Conservation (phyloP, 2,797 vertebrate species). For the Dallia pectoralis region DNA sequence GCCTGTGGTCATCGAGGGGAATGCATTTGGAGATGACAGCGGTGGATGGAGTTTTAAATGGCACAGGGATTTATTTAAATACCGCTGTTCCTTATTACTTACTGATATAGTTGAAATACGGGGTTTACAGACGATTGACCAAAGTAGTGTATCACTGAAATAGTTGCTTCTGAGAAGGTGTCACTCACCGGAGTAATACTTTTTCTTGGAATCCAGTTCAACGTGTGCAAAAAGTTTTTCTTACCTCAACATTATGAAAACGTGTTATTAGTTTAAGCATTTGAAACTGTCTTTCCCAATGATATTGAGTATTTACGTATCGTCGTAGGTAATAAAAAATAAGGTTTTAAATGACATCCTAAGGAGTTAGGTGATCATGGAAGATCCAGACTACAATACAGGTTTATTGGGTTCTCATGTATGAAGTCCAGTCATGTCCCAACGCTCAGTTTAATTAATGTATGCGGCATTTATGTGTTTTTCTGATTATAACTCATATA, state of each 20-base stretch:
- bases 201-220: neutral
- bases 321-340: neutral
- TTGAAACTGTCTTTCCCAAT: neutral
- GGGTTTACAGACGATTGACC: slow-evolving; percentile 34
- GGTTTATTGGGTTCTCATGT: neutral
- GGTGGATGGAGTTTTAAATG: slow-evolving; percentile 57
- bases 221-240: neutral
- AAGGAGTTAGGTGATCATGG: neutral
- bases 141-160: neutral
- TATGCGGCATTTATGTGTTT: neutral
- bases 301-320: neutral
- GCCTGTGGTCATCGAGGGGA: slow-evolving; percentile 29
- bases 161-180: neutral
- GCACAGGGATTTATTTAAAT: slow-evolving; percentile 34
- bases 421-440: neutral
- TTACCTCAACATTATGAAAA: neutral
- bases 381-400: neutral
- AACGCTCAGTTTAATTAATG: neutral
- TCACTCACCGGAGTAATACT: neutral
- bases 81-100: slow-evolving; percentile 33
- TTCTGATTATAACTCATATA: neutral
- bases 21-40: slow-evolving; percentile 68
- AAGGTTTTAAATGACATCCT: neutral
- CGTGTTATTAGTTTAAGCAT: neutral
- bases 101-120: slow-evolving; percentile 43